Conservation (phyloP, 2,888 invertebrate species). For the Polyommatus iphigenia region DNA sequence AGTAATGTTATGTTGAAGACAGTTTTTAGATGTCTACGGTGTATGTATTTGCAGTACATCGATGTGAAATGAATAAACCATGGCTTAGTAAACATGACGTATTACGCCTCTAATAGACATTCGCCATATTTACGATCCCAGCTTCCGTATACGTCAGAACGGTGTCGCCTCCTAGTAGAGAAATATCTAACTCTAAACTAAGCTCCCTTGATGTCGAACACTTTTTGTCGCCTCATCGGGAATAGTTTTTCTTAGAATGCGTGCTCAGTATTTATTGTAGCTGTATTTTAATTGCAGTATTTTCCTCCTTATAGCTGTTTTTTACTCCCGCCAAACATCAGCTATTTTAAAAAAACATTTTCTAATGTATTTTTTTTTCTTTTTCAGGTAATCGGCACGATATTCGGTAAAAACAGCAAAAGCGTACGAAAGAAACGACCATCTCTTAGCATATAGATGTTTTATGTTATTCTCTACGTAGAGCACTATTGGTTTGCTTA, state of each 20-base stretch:
- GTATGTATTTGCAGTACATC: background rate
- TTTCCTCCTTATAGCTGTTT: background rate
- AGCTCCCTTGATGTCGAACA: conserved; percentile 13
- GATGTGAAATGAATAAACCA: conserved; percentile 12
- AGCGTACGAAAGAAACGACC: conserved; percentile 88
- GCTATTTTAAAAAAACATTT: conserved; percentile 50
- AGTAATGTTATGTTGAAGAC: background rate
- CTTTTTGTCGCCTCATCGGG: conserved; percentile 7
- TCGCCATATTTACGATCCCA: conserved; percentile 7
- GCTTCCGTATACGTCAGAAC: conserved; percentile 28
- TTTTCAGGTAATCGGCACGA: conserved; percentile 84
- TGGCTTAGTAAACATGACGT: conserved; percentile 22
- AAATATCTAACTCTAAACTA: background rate
- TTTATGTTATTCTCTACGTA: background rate
- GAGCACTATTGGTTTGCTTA: background rate
- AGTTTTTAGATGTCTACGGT: background rate
- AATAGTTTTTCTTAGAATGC: conserved; percentile 17
- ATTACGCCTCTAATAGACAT: conserved; percentile 23
- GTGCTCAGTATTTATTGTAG: conserved; percentile 5
- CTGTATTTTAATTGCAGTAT: background rate
- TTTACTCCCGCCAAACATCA: background rate
- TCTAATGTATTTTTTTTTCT: conserved; percentile 41
- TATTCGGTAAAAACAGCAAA: conserved; percentile 89
- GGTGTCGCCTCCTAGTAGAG: conserved; percentile 24
- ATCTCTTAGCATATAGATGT: conserved; percentile 85